Evolutionary conservation across 2,797 vertebrate genomes (phyloP).

Genomic region (Sebastes baramenuke): DNA sequence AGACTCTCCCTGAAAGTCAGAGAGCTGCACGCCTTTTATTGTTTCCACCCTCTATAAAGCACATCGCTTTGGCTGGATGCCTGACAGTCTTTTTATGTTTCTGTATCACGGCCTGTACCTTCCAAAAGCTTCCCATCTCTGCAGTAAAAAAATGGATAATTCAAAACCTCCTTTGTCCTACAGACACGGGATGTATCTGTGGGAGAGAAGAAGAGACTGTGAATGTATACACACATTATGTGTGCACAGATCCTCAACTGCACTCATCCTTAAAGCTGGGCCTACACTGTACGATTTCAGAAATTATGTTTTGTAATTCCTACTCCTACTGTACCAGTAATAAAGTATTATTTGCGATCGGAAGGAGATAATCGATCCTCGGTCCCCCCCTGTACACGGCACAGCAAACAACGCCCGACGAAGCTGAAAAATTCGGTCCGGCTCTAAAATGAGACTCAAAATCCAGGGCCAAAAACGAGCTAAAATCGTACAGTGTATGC

Average conservation of each 20-base stretch:
- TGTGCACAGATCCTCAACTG: background rate
- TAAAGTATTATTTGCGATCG: too few relatives aligned
- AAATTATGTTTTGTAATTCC: too few relatives aligned
- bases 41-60: slow-evolving; percentile 36
- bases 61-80: background rate
- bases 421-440: too few relatives aligned
- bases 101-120: background rate
- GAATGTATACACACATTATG: background rate
- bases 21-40: background rate
- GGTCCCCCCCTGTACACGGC: rapidly evolving
- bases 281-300: too few relatives aligned
- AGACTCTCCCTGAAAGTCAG: slow-evolving; percentile 8
- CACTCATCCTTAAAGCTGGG: too few relatives aligned
- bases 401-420: too few relatives aligned
- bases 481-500: too few relatives aligned
- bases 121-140: slow-evolving; percentile 2
- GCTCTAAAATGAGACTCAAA: too few relatives aligned
- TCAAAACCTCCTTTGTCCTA: slow-evolving; percentile 9
- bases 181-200: background rate
- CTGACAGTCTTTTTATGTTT: slow-evolving; percentile 3
- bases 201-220: background rate
- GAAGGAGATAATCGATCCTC: rapidly evolving
- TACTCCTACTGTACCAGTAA: too few relatives aligned
- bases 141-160: background rate
- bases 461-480: too few relatives aligned